phyloP scores from a whole-genome alignment of 2,113 vertebrate genomes.

The Anser brachyrhynchus region DNA sequence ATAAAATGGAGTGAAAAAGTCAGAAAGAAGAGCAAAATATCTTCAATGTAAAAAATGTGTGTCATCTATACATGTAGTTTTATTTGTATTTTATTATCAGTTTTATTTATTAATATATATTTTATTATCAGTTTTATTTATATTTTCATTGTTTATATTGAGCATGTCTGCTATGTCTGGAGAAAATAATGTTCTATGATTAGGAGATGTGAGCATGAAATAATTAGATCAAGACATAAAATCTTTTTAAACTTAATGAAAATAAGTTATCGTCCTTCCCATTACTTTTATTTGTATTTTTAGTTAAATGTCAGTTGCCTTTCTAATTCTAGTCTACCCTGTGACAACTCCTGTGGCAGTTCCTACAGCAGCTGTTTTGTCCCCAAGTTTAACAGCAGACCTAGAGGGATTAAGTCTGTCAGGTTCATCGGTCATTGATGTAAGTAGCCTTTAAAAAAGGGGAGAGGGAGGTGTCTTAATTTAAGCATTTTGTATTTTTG shows the following conservation, averaged over 20 bases:
- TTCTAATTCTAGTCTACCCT: conserved; percentile 75
- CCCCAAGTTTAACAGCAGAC: conserved; percentile 85
- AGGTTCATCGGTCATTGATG: conserved; percentile 81
- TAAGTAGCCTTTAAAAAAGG: conserved; percentile 73
- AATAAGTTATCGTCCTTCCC: conserved; percentile 23
- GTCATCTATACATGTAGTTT: background rate
- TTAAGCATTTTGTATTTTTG: background rate
- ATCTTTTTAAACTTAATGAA: conserved; percentile 18
- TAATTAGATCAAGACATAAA: conserved; percentile 20
- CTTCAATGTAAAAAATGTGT: background rate
- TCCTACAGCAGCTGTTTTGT: conserved; percentile 75
- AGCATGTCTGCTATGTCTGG: conserved; percentile 12
- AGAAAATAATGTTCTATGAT: background rate
- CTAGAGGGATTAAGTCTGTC: conserved; percentile 90
- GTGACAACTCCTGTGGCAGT: conserved; percentile 61
- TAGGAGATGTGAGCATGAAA: background rate
- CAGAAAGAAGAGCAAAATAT: background rate
- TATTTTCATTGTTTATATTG: conserved; percentile 7
- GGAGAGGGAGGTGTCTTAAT: background rate
- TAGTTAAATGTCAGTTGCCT: conserved; percentile 8
- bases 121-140: background rate
- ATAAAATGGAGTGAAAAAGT: background rate
- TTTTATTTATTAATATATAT: background rate
- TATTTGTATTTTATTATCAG: background rate
- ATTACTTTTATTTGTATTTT: background rate